Evolutionary conservation across 2,888 invertebrate species (phyloP), one percentile per base, ranked within the genome.

Genomic region (Aphodius sticticus): DNA sequence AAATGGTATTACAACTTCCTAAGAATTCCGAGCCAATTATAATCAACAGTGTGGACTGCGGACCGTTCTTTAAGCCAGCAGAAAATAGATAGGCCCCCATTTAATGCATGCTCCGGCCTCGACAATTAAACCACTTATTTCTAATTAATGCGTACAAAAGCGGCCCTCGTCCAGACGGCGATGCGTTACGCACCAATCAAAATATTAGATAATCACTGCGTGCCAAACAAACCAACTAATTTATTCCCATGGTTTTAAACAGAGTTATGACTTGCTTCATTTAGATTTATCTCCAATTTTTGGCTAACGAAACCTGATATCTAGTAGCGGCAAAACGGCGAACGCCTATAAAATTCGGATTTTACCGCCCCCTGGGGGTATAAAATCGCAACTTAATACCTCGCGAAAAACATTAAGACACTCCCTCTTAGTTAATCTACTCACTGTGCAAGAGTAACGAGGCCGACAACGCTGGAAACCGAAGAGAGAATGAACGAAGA

Each of bases 1-100:
- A 53, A 53, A 53, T 53, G 4, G 53, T 53, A 35, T 35, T 74
- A 37, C 74, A 74, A 15, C 74, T 74, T 74, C 74, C 74, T 16
- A 74, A 14, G 37, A 53, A 53, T 53, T 53, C 53, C 53, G 12
- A 53, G 53, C 53, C 53, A 53, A 53, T 53, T 53, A 53, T 53
- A 53, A 53, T 53, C 53, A 53, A 53, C 9, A 53, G 53, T 9
- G 12, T 2, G 12, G 53, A 53, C 53, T 53, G 53, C 12, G 53
- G 6, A 53, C 2, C 53, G 9, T 26, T 9, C 53, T 53, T 12
- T 53, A 5, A 53, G 26, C 26, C 26, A 26, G 26, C 26, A 26
- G 26, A 26, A 26, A 26, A 26, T 26, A 26, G 26, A 26, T 26
- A 26, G 26, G 26, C 26, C 26, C 26, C 26, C 26, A 3, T 26